Evolutionary conservation across 2,113 vertebrate species (phyloP).

Genomic region (Xenus cinereus): DNA sequence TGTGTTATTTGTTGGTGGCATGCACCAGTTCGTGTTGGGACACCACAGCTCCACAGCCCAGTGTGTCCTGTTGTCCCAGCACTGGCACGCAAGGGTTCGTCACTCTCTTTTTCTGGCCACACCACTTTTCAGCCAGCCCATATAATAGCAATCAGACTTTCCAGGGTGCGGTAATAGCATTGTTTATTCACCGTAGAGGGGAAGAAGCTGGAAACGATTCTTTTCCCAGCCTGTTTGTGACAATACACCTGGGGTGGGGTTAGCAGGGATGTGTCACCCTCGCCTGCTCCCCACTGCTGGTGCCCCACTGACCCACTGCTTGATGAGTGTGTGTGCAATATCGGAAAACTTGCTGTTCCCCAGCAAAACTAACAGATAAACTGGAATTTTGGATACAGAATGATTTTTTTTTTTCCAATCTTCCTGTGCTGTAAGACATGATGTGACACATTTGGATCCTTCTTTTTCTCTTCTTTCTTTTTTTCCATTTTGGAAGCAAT

Average conservation of each 20-base stretch:
- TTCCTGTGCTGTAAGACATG: background rate
- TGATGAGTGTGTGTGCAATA: accelerated
- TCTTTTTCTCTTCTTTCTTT: background rate
- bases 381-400: background rate
- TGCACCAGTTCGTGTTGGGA: accelerated
- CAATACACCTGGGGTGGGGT: background rate
- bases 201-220: background rate
- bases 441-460: background rate
- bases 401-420: background rate
- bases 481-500: background rate
- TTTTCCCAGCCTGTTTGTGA: background rate
- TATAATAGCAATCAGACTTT: background rate
- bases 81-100: background rate
- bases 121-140: background rate
- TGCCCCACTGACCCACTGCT: background rate
- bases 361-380: background rate
- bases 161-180: background rate
- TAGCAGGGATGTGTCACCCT: background rate
- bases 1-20: background rate
- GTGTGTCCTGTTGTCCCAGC: background rate
- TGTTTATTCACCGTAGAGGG: background rate
- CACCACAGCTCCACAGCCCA: accelerated
- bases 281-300: accelerated
- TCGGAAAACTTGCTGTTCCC: background rate
- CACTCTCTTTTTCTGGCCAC: background rate